Percentiles rank a stretch among this genome's conserved stretches.
Conservation (phyloP, 1,140 invertebrate species). For the Macrosteles quadrilineatus region DNA sequence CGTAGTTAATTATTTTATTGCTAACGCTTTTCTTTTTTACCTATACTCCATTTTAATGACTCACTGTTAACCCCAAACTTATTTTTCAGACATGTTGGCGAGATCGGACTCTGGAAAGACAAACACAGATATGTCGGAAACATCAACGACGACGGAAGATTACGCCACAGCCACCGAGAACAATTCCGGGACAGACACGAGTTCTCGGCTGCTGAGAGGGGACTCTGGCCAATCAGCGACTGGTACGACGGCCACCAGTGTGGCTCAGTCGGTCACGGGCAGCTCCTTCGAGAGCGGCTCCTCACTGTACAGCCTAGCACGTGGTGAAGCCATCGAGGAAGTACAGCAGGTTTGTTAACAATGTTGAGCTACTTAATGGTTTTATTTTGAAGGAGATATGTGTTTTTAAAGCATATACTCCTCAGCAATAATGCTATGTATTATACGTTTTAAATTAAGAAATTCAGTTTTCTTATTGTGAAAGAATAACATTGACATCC, state of each 20-base stretch:
- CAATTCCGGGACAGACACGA: constrained; percentile 61
- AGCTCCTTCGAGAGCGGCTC: constrained; percentile 81
- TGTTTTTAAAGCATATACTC: no score
- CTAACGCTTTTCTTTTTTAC: no score
- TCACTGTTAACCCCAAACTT: no score
- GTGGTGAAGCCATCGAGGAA: constrained; percentile 51
- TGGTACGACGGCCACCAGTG: constrained; percentile 12
- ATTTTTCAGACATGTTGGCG: constrained; percentile 51
- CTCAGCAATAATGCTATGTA: no score
- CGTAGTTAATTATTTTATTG: no score
- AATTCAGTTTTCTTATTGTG: no score
- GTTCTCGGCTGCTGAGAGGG: constrained; percentile 44
- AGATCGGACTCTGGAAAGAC: constrained; percentile 68
- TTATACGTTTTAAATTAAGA: no score
- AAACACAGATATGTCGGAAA: constrained; percentile 78
- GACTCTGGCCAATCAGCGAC: constrained; percentile 35
- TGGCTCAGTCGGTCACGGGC: constrained; percentile 48
- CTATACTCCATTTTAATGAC: no score
- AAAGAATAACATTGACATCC: no score
- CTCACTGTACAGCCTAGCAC: constrained; percentile 71
- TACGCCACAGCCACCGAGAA: constrained; percentile 74
- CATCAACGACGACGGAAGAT: constrained; percentile 83
- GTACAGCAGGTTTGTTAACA: constrained; percentile 41
- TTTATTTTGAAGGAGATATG: no score
- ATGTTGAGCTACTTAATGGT: no score